These are phyloP conservation scores for Drosophila colorata DNA, from an alignment of 2,888 invertebrate species.

Conservation along the genomic window DNA sequence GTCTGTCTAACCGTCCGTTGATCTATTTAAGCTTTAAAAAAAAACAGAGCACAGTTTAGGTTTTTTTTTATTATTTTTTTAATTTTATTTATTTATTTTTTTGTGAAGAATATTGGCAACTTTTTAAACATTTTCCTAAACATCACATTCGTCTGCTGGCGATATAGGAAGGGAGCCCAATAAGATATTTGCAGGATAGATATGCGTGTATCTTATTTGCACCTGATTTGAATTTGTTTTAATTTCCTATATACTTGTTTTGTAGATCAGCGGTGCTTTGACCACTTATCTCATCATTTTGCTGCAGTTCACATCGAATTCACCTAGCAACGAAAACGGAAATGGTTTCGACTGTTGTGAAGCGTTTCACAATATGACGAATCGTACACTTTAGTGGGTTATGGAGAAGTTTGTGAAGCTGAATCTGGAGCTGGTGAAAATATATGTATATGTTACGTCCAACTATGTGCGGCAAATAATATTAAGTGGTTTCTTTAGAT, in stretches of 20 bases:
- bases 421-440: conserved; percentile 25
- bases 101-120: too few relatives aligned
- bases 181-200: too few relatives aligned
- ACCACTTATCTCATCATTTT: conserved; percentile 85
- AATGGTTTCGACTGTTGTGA: conserved; percentile 50
- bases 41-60: too few relatives aligned
- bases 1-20: too few relatives aligned
- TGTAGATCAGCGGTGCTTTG: conserved; percentile 84
- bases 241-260: conserved; percentile 1
- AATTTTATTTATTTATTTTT: too few relatives aligned
- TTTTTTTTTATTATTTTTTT: too few relatives aligned
- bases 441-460: conserved; percentile 16
- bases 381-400: conserved; percentile 48
- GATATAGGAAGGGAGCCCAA: too few relatives aligned
- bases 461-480: conserved; percentile 32
- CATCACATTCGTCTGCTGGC: too few relatives aligned
- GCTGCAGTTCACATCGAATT: conserved; percentile 84
- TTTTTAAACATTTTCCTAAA: too few relatives aligned
- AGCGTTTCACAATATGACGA: conserved; percentile 54
- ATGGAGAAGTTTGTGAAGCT: neutral
- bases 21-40: too few relatives aligned
- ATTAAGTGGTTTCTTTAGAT: conserved; percentile 34
- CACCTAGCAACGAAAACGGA: conserved; percentile 47
- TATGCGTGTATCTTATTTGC: too few relatives aligned
- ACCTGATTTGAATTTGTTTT: too few relatives aligned